phyloP scores from a whole-genome alignment of 2,888 invertebrate genomes.

The Flexamia atlantica region DNA sequence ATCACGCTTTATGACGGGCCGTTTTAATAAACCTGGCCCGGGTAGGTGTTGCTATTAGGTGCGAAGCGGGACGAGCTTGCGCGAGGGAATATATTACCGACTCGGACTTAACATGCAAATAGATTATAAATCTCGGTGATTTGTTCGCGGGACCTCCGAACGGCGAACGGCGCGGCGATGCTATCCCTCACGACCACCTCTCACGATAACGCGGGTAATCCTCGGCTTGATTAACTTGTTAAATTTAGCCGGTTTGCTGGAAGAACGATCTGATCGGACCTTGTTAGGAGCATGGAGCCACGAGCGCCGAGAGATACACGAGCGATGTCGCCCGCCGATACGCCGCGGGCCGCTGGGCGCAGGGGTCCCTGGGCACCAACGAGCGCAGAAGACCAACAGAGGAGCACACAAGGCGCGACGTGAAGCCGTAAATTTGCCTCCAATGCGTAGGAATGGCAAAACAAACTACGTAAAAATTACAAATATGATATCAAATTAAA shows the following conservation, averaged over 20 bases:
- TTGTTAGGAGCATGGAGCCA: slow-evolving; percentile 38
- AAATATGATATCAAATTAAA: too few relatives aligned
- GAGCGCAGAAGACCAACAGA: too few relatives aligned
- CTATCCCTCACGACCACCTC: slow-evolving; percentile 56
- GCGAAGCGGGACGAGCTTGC: slow-evolving; percentile 47
- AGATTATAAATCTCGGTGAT: slow-evolving; percentile 71
- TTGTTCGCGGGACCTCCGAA: slow-evolving; percentile 67
- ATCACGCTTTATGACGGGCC: slow-evolving; percentile 49
- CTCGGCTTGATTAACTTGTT: slow-evolving; percentile 61
- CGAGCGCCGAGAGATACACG: slow-evolving; percentile 40
- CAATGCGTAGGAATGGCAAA: too few relatives aligned
- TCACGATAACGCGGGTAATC: slow-evolving; percentile 60
- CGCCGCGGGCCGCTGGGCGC: not conserved
- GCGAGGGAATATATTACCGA: slow-evolving; percentile 60
- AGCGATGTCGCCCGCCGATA: slow-evolving; percentile 52
- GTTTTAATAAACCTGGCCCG: slow-evolving; percentile 57
- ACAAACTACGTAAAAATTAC: too few relatives aligned
- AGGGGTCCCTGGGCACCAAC: slow-evolving; percentile 12
- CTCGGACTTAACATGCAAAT: slow-evolving; percentile 69
- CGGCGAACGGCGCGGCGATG: too few relatives aligned
- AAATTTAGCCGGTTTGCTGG: slow-evolving; percentile 61
- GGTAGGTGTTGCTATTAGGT: slow-evolving; percentile 54
- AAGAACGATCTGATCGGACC: slow-evolving; percentile 58
- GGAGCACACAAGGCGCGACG: too few relatives aligned
- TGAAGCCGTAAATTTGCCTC: too few relatives aligned